phyloP scores from a whole-genome alignment of 2,888 invertebrate genomes.

The Cecidostiba fungosa region DNA sequence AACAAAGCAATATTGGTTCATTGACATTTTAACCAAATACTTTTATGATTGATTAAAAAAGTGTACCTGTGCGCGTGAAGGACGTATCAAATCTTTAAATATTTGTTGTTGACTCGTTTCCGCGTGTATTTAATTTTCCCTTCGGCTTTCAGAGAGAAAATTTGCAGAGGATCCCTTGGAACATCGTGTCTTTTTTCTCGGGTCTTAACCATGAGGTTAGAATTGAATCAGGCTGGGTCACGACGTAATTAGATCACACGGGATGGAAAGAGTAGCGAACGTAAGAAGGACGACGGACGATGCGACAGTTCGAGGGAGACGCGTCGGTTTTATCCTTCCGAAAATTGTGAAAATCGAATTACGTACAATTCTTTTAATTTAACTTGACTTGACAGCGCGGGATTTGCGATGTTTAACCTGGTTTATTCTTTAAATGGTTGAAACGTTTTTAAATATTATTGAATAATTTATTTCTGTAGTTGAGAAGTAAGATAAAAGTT shows the following conservation, averaged over 20 bases:
- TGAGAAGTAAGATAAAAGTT: too few species aligned
- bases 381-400: background rate
- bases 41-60: too few species aligned
- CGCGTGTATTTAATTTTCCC: slow-evolving; percentile 19
- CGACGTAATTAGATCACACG: slow-evolving; percentile 32
- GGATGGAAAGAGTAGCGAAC: background rate
- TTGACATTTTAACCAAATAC: too few species aligned
- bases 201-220: slow-evolving; percentile 42
- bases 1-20: background rate
- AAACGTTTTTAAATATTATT: background rate
- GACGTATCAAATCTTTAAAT: background rate
- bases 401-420: background rate
- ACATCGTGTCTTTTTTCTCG: background rate
- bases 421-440: background rate
- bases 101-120: background rate
- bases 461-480: background rate
- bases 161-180: background rate
- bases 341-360: slow-evolving; percentile 35
- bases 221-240: slow-evolving; percentile 34
- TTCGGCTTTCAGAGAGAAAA: slow-evolving; percentile 4
- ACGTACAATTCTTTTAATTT: slow-evolving; percentile 2
- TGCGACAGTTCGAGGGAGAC: slow-evolving; percentile 4
- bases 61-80: too few species aligned
- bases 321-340: slow-evolving; percentile 18
- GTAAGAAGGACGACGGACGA: background rate